Base-by-base conservation (phyloP, 2,888 invertebrate species). In the Lycocerus yunnanus region DNA sequence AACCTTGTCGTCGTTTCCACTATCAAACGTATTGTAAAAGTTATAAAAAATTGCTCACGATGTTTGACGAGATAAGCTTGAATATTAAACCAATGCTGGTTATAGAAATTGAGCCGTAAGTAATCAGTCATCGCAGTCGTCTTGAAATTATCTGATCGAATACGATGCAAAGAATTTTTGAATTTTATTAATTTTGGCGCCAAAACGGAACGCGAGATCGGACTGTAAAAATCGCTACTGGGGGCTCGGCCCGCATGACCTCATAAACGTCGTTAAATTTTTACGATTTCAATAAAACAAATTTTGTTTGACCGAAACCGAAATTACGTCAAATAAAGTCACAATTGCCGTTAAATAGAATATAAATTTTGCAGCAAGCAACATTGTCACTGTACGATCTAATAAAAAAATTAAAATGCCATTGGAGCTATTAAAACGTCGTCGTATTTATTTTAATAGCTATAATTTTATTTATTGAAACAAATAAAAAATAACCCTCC, bases 1-100 rank as follows among this genome's bases (percentile, higher is more conserved):
- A 70, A 72, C 74, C 78, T 76, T 76, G 71, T 65, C 43, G 43
- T 43, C 43, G 43, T 43, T 43, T 43, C n/a, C 43, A 43, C 43
- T 43, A 43, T 43, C 43, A 43, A 27, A 43, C n/a, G 43, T n/a
- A 43, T 43, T 43, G 43, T n/a, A 43, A 43, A 43, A 43, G 13
- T 43, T 43, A n/a, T 43, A 43, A 43, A 43, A 43, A 43, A 43
- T 43, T 43, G 43, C 43, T 43, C 43, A 43, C 43, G 43, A 43
- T 43, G n/a, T n/a, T n/a, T 43, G n/a, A n/a, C 43, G 43, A 43
- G 43, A 43, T 43, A 43, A 43, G 43, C n/a, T n/a, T n/a, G 43
- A 27, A 27, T 27, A 27, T 27, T 27, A 27, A 27, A 27, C 27
- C 11, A 27, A 27, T 13, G 27, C 13, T 27, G 27, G 11, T 43